Evolutionary conservation across 2,797 vertebrate species (phyloP).

Genomic region (Peromyscus attwateri): DNA sequence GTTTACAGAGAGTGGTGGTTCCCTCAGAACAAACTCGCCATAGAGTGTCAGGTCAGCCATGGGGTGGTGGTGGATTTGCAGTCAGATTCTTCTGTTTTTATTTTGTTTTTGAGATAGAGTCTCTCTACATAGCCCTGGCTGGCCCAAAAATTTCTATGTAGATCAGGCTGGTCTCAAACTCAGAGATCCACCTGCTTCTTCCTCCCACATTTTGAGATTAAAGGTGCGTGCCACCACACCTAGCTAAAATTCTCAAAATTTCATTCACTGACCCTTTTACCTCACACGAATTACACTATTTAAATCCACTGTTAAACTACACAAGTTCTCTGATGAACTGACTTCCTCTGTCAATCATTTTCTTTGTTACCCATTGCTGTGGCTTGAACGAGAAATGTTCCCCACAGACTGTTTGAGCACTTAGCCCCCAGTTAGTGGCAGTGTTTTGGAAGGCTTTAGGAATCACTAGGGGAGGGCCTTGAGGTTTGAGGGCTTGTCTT

Average conservation of each 20-base stretch:
- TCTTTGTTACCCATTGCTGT: not conserved
- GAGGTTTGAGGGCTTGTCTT: not conserved
- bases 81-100: not conserved
- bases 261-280: not conserved
- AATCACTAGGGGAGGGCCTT: not conserved
- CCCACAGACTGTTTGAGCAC: not conserved
- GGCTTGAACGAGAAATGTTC: not conserved
- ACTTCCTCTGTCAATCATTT: not conserved
- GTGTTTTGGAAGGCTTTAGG: not conserved
- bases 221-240: not conserved
- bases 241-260: constrained; percentile 6
- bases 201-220: not conserved
- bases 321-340: not conserved
- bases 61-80: not conserved
- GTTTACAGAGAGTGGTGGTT: not conserved
- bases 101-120: not conserved
- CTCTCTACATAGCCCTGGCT: too few species aligned
- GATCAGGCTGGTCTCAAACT: not conserved
- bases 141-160: not conserved
- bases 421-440: not conserved
- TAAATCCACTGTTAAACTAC: not conserved
- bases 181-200: not conserved
- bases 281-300: not conserved
- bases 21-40: not conserved
- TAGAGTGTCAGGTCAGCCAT: not conserved